A percentile compares a stretch with the other conserved stretches of the same genome.
These are phyloP conservation scores for Eidolon helvum DNA, from an alignment of 2,113 vertebrate genomes.

Conservation along the genomic window DNA sequence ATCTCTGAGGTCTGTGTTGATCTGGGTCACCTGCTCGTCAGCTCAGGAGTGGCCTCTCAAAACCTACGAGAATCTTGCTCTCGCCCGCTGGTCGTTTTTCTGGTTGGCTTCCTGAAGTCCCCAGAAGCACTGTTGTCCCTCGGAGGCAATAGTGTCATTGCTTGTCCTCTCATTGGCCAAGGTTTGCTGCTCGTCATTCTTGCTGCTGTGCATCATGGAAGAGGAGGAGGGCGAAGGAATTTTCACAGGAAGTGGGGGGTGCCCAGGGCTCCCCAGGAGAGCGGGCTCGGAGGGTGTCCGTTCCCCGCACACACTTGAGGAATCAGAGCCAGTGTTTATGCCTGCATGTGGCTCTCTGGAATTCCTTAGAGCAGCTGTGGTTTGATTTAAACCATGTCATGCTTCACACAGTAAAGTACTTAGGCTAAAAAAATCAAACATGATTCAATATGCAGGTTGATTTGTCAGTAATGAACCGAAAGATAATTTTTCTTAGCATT, in stretches of 20 bases:
- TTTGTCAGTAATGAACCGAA: too few species aligned
- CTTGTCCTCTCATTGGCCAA: not conserved
- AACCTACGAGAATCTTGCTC: not conserved
- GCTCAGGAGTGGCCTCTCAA: rapidly evolving
- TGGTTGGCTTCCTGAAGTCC: not conserved
- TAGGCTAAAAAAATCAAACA: not conserved
- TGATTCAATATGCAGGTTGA: not conserved
- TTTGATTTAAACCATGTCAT: not conserved
- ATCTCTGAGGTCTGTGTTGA: too few species aligned
- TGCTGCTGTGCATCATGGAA: not conserved
- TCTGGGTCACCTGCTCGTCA: too few species aligned
- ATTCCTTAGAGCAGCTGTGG: not conserved
- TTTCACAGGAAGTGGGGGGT: rapidly evolving
- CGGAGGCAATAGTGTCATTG: rapidly evolving
- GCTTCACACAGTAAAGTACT: not conserved
- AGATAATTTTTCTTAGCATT: not conserved
- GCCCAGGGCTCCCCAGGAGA: not conserved
- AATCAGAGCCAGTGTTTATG: rapidly evolving
- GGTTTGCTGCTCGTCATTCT: too few species aligned
- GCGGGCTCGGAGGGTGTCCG: not conserved
- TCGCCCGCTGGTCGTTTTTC: not conserved
- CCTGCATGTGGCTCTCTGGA: rapidly evolving
- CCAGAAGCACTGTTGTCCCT: not conserved
- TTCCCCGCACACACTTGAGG: too few species aligned
- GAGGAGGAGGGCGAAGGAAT: not conserved